Evolutionary conservation across 2,113 vertebrate genomes (phyloP).

Genomic region (Lycaon pictus): DNA sequence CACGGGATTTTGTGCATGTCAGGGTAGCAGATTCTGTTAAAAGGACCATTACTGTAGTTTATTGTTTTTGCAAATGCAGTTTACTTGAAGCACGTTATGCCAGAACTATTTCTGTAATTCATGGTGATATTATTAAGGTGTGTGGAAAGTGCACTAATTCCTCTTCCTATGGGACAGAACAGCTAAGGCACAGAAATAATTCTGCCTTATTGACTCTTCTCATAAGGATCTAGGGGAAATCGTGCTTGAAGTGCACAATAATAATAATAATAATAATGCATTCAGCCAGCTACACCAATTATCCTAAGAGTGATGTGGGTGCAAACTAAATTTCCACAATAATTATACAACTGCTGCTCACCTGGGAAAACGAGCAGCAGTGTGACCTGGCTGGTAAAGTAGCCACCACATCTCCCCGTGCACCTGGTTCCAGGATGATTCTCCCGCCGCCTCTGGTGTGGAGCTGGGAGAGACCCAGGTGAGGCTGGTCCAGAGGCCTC

Average conservation of each 20-base stretch:
- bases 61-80: conserved; percentile 15
- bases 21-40: conserved; percentile 10
- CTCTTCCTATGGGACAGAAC: not conserved
- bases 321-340: not conserved
- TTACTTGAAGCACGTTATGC: not conserved
- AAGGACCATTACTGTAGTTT: not conserved
- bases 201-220: not conserved
- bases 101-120: not conserved
- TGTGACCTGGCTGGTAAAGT: not conserved
- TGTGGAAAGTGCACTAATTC: not conserved
- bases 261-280: not conserved
- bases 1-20: not conserved
- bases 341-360: not conserved
- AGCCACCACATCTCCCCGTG: not conserved
- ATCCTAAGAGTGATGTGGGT: not conserved
- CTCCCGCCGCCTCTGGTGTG: rapidly evolving
- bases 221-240: not conserved
- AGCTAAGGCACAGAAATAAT: not conserved
- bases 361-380: not conserved
- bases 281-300: not conserved
- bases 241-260: not conserved
- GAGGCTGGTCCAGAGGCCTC: not conserved
- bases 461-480: rapidly evolving
- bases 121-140: not conserved
- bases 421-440: not conserved